These are phyloP conservation scores for Choreutis nemorana DNA, from an alignment of 2,888 invertebrate genomes.

Conservation along the genomic window DNA sequence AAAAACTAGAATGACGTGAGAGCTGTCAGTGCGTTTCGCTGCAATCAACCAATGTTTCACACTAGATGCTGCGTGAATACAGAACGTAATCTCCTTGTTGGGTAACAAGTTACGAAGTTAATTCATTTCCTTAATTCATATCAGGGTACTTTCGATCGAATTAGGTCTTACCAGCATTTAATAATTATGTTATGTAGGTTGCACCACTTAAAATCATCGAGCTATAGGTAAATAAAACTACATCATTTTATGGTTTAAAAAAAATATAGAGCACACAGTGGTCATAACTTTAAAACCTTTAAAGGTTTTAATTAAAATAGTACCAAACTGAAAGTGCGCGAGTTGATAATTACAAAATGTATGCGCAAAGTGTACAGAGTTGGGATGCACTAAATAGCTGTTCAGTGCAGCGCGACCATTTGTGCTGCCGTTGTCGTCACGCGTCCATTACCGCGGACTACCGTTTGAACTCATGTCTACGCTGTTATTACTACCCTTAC, in stretches of 20 bases:
- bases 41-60: slow-evolving; percentile 18
- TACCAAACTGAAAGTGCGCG: too few species aligned
- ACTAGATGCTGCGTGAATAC: slow-evolving; percentile 16
- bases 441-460: slow-evolving; percentile 10
- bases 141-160: too few species aligned
- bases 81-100: slow-evolving; percentile 24
- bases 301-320: not conserved
- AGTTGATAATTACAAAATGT: not conserved
- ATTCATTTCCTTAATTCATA: slow-evolving; percentile 19
- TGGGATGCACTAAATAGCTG: slow-evolving; percentile 10
- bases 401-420: slow-evolving; percentile 12
- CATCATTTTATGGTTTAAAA: too few species aligned
- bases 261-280: too few species aligned
- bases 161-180: too few species aligned
- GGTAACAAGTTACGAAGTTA: slow-evolving; percentile 18
- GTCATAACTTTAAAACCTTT: not conserved
- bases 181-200: too few species aligned
- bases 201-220: too few species aligned
- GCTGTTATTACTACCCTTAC: too few species aligned
- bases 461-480: slow-evolving; percentile 10
- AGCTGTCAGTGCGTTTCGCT: slow-evolving; percentile 22
- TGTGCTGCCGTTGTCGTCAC: slow-evolving; percentile 4
- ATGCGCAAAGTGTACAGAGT: not conserved
- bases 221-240: too few species aligned
- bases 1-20: too few species aligned